Conservation (phyloP, 2,888 invertebrate genomes). For the Diarsia rubi region DNA sequence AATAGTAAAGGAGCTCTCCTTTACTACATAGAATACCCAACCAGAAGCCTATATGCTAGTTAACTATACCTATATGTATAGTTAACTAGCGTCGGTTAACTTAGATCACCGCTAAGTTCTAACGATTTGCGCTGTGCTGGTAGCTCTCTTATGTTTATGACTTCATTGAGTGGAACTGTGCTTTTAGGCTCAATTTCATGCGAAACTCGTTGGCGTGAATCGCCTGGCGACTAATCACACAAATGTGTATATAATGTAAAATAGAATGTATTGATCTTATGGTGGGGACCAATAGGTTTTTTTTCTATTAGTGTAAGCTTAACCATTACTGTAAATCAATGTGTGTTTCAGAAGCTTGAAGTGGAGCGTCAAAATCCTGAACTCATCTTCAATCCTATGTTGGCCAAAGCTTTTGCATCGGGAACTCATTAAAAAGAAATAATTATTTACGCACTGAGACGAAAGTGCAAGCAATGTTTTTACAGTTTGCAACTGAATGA, state of each 20-base stretch:
- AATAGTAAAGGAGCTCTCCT: not conserved
- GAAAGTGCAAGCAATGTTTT: not conserved
- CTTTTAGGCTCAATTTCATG: not conserved
- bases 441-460: not conserved
- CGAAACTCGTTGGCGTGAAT: not conserved
- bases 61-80: too few species aligned
- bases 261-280: not conserved
- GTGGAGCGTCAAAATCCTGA: conserved; percentile 68
- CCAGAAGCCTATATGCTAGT: too few species aligned
- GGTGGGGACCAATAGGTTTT: too few species aligned
- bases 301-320: not conserved
- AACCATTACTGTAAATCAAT: not conserved
- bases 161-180: too few species aligned
- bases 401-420: conserved; percentile 84
- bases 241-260: not conserved
- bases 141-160: not conserved
- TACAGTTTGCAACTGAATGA: not conserved
- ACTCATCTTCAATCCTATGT: conserved; percentile 81
- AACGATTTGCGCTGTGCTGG: not conserved
- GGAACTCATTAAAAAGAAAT: conserved; percentile 65
- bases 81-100: not conserved
- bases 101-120: not conserved
- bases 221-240: not conserved
- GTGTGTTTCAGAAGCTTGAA: conserved; percentile 82
- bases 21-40: not conserved